Base-by-base conservation (phyloP, 2,113 vertebrate genomes). In the Neomonachus schauinslandi region DNA sequence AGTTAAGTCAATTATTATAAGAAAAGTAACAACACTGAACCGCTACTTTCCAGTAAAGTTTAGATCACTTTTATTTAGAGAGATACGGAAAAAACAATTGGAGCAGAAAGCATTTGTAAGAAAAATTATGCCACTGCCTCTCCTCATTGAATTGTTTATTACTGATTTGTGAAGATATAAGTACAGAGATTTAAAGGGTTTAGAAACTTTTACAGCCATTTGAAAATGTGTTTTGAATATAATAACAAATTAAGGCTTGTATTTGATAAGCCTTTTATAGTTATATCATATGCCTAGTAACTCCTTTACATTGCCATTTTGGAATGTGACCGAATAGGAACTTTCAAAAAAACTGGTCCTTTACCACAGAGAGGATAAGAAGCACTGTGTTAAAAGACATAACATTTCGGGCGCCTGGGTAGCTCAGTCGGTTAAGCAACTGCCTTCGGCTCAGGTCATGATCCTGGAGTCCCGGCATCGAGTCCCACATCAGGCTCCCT, bases 201-300 rank as follows among this genome's bases (percentile, higher is more conserved):
- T 82, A 95, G 71, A 89, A 87, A n/a, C 1, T n/a, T 89, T 55
- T 74, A 84, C 2, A 84, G 11, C 21, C 59, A 28, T 55, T 84
- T 90, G 11, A 83, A 95, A 92, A 67, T 72, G 14, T 69, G 14
- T 77, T 95, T 88, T 91, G 24, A 72, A 87, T 63, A 53, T 36
- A 82, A 57, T 16, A 94, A 93, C 14, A n/a, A 88, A 59, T 59
- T 65, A 22, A 5, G 5, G 3, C 18, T 57, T 87, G 3, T 10
- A 39, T 49, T 91, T 72, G 69, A 61, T 42, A 69, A 11, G 5
- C 1, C 15, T 65, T 84, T 96, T 46, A 88, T 83, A 76, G 36
- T 59, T 89, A 77, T 83, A 88, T 97, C 7, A 63, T 90, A 94
- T 72, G 72, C 86, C 28, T n/a, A 82, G 24, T 93, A 63, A 81